Conservation (phyloP, 1,140 invertebrate species). For the Goniozus legneri region DNA sequence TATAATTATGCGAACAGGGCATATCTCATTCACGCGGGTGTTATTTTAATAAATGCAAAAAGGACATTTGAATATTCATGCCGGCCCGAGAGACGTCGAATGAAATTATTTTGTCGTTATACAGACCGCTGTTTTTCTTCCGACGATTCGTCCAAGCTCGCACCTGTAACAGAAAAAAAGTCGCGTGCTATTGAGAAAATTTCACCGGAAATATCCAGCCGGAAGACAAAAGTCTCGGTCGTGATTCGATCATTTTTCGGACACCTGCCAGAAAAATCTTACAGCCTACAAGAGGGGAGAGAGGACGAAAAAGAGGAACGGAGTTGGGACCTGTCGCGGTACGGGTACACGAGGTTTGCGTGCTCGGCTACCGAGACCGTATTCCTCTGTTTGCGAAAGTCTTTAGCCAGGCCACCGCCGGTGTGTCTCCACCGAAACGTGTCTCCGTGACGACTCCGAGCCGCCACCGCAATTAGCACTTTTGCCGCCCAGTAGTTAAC, state of each 20-base stretch:
- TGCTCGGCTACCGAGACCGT: too few relatives aligned
- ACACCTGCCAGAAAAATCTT: too few relatives aligned
- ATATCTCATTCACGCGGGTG: too few relatives aligned
- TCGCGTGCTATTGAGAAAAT: too few relatives aligned
- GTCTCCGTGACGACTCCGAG: conserved; percentile 17
- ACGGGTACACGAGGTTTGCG: too few relatives aligned
- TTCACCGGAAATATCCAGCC: too few relatives aligned
- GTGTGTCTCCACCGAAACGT: conserved; percentile 25
- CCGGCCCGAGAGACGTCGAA: conserved; percentile 29
- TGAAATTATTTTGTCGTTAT: conserved; percentile 47
- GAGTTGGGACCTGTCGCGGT: too few relatives aligned
- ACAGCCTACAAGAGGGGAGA: too few relatives aligned
- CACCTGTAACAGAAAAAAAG: conserved; percentile 14
- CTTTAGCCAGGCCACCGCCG: conserved; percentile 24
- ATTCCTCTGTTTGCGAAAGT: conserved; percentile 22
- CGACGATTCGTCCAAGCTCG: neutral
- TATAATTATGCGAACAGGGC: conserved; percentile 46
- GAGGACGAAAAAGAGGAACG: too few relatives aligned
- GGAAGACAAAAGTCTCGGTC: too few relatives aligned
- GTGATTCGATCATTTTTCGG: too few relatives aligned
- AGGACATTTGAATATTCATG: conserved; percentile 47
- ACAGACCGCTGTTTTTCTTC: conserved; percentile 7
- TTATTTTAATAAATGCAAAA: conserved; percentile 53
- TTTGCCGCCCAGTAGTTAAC: conserved; percentile 28
- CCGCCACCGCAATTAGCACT: conserved; percentile 31